phyloP scores from a whole-genome alignment of 2,797 vertebrate genomes.

The Phrynocephalus forsythii region DNA sequence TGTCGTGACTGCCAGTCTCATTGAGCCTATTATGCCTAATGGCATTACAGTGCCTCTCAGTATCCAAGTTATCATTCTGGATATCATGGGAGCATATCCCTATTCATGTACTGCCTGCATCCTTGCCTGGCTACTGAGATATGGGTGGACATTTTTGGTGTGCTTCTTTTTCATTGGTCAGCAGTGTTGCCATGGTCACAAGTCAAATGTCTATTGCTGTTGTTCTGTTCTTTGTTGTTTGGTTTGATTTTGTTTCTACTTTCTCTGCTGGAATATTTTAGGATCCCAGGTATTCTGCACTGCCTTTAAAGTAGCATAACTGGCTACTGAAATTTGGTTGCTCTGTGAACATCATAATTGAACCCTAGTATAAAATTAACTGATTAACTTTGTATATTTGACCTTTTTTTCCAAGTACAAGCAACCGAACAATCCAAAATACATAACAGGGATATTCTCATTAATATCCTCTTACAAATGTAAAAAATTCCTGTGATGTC shows the following conservation, averaged over 20 bases:
- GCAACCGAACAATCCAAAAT: neutral
- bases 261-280: neutral
- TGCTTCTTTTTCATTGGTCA: neutral
- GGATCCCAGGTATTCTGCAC: neutral
- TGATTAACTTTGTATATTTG: neutral
- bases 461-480: neutral
- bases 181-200: slow-evolving; percentile 16
- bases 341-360: neutral
- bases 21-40: neutral
- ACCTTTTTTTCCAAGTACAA: neutral
- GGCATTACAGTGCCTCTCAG: neutral
- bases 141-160: neutral
- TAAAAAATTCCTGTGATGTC: neutral
- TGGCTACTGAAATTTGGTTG: neutral
- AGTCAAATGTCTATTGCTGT: neutral
- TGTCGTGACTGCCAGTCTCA: neutral
- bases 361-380: neutral
- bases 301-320: neutral
- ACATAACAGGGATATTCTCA: neutral
- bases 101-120: neutral
- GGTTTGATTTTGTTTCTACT: neutral
- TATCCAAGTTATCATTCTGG: neutral
- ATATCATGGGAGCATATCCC: neutral
- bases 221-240: slow-evolving; percentile 1
- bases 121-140: neutral